Evolutionary conservation across 2,113 vertebrate species (phyloP).

Genomic region (Pluvialis apricaria): DNA sequence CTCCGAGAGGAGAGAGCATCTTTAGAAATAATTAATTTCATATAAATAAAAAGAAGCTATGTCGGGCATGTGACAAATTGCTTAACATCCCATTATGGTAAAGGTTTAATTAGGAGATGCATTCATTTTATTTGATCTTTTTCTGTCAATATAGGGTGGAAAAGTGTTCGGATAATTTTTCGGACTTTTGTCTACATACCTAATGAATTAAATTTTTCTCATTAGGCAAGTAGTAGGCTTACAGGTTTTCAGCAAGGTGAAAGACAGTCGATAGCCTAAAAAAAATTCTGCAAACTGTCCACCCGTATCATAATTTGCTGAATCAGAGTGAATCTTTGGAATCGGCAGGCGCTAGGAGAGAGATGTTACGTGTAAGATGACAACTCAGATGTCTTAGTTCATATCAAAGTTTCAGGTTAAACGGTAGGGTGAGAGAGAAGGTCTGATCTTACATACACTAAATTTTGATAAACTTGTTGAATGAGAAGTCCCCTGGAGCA

Average conservation of each 20-base stretch:
- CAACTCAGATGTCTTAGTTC: not conserved
- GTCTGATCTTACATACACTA: not conserved
- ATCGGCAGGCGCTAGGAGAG: not conserved
- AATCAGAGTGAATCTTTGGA: not conserved
- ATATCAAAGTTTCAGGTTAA: not conserved
- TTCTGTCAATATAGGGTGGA: not conserved
- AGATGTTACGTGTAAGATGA: not conserved
- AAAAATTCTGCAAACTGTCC: not conserved
- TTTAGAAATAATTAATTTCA: not conserved
- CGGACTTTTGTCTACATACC: not conserved
- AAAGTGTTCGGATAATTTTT: not conserved
- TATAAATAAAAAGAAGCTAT: not conserved
- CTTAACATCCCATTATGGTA: not conserved
- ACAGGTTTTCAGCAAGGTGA: not conserved
- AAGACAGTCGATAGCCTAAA: not conserved
- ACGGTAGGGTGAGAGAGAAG: not conserved
- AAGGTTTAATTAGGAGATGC: not conserved
- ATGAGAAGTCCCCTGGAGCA: not conserved
- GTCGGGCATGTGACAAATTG: not conserved
- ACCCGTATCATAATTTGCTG: not conserved
- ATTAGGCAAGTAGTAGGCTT: not conserved
- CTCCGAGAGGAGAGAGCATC: not conserved
- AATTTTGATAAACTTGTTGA: not conserved
- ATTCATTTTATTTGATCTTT: not conserved
- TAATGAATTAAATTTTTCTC: not conserved